Conservation (phyloP, 1,140 invertebrate genomes). For the Bombus affinis region DNA sequence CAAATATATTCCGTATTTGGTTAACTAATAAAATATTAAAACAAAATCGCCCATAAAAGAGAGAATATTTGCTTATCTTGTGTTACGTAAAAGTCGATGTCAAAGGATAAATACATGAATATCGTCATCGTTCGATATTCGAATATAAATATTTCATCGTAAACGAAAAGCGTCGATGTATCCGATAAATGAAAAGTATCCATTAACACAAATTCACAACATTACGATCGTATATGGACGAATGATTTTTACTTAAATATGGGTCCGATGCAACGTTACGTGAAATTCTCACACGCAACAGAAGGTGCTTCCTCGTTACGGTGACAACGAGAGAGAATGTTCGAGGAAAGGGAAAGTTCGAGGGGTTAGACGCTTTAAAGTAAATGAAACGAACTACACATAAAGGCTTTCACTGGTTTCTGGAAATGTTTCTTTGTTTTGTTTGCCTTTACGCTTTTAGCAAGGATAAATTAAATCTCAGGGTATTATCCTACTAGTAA, state of each 20-base stretch:
- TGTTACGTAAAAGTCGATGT: background rate
- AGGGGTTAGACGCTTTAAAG: background rate
- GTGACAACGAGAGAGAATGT: conserved; percentile 3
- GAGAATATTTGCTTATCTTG: too few relatives aligned
- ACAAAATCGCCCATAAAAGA: background rate
- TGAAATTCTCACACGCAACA: background rate
- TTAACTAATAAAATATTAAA: background rate
- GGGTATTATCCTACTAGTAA: background rate
- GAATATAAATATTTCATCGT: background rate
- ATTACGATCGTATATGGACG: background rate
- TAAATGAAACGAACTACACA: background rate
- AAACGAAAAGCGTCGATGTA: background rate
- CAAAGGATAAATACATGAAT: background rate
- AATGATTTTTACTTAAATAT: background rate
- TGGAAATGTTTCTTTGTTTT: background rate
- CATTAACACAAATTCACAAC: background rate
- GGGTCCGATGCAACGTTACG: background rate
- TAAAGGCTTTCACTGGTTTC: conserved; percentile 7
- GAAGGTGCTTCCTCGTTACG: conserved; percentile 1
- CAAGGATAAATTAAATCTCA: background rate
- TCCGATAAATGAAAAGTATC: background rate
- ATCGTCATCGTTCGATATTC: background rate
- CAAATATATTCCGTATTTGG: too few relatives aligned
- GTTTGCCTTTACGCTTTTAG: background rate
- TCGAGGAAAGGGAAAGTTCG: conserved; percentile 14